Percentiles rank a stretch among this genome's conserved stretches.
Evolutionary conservation across 37 sponge, comb jelly and placozoan genomes (phyloP).

Genomic region (Mnemiopsis leidyi): DNA sequence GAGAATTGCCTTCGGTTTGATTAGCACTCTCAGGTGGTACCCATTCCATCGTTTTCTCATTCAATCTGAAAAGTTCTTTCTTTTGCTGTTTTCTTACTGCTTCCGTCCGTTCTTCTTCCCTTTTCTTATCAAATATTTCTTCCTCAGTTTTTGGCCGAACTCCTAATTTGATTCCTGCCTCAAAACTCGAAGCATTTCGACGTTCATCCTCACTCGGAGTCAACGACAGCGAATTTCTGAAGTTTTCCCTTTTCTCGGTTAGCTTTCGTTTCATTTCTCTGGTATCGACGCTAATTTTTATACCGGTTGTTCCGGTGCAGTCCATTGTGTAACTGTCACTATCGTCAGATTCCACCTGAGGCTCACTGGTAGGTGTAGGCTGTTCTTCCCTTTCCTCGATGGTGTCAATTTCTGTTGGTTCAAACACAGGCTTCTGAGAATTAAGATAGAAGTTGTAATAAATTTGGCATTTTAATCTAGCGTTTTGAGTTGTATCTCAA

Average conservation of each 20-base stretch:
- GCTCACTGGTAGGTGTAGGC: neutral
- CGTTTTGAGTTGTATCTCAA: too few relatives aligned
- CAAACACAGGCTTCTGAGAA: neutral
- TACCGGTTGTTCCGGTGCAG: neutral
- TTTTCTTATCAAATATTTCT: neutral
- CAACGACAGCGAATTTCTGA: neutral
- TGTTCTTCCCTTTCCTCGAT: neutral
- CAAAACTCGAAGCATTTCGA: neutral
- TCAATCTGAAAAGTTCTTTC: neutral
- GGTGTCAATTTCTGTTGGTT: neutral
- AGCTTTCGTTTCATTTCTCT: neutral
- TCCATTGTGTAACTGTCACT: neutral
- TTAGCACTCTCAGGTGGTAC: neutral
- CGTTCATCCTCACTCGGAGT: neutral
- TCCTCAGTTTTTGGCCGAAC: neutral
- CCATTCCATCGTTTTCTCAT: neutral
- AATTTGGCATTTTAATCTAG: too few relatives aligned
- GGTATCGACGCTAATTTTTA: neutral
- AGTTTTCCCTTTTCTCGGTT: neutral
- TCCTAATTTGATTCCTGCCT: neutral
- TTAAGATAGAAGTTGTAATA: too few relatives aligned
- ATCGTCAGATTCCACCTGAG: neutral
- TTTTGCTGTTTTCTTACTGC: slow-evolving; percentile 12
- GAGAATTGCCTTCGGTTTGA: neutral
- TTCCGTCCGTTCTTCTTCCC: neutral